Conservation (phyloP, 2,113 vertebrate genomes). For the Oryzias curvinotus region DNA sequence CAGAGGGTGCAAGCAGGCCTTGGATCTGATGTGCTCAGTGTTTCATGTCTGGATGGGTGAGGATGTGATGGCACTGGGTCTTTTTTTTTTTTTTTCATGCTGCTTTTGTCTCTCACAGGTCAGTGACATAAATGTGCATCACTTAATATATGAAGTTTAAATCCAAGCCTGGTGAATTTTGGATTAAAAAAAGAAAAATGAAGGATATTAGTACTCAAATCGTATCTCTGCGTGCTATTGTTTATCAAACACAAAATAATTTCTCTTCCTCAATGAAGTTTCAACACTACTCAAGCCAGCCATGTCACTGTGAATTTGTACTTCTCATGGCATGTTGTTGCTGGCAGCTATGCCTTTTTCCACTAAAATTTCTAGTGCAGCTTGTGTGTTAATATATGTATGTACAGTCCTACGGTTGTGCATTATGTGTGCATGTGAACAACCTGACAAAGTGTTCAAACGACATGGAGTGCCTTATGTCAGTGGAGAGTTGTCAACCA, state of each 20-base stretch:
- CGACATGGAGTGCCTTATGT: constrained; percentile 29
- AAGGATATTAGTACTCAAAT: constrained; percentile 65
- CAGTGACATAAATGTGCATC: constrained; percentile 66
- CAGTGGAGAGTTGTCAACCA: constrained; percentile 41
- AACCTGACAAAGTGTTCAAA: constrained; percentile 34
- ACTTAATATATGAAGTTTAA: constrained; percentile 70
- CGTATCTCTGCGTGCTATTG: constrained; percentile 40
- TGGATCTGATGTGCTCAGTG: constrained; percentile 71
- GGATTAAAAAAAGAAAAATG: constrained; percentile 58
- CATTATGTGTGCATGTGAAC: constrained; percentile 28
- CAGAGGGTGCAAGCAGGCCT: constrained; percentile 75
- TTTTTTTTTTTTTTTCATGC: constrained; percentile 40
- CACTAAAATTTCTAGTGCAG: constrained; percentile 60
- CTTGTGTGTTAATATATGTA: constrained; percentile 46
- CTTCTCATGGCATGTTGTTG: constrained; percentile 42
- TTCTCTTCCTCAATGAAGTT: constrained; percentile 44
- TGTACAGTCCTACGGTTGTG: constrained; percentile 15
- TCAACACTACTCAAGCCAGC: constrained; percentile 42
- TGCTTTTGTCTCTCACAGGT: constrained; percentile 70
- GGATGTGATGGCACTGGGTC: constrained; percentile 47
- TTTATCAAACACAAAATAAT: constrained; percentile 35
- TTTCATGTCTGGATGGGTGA: constrained; percentile 61
- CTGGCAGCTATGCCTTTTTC: constrained; percentile 60
- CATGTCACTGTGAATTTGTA: constrained; percentile 36
- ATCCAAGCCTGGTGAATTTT: constrained; percentile 45